Percentiles rank a stretch among this genome's conserved stretches.
These are phyloP conservation scores for Shinisaurus crocodilurus DNA, from an alignment of 2,113 vertebrate species.

Conservation along the genomic window DNA sequence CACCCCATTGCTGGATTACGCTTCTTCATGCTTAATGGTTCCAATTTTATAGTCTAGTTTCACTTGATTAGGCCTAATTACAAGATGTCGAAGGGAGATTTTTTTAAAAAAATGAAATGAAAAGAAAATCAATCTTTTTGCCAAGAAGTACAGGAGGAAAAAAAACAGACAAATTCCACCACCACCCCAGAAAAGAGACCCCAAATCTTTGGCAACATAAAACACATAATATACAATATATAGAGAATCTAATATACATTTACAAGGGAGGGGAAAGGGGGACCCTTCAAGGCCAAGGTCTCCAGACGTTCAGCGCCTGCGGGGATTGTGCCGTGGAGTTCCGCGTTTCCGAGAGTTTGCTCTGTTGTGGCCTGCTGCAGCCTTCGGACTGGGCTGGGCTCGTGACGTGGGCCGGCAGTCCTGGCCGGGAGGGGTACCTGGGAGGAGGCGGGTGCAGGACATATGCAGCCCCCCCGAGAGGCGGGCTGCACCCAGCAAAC, in stretches of 20 bases:
- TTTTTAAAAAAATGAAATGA: neutral
- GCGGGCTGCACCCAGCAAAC: neutral
- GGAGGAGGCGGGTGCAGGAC: neutral
- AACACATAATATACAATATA: constrained; percentile 5
- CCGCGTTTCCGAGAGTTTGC: neutral
- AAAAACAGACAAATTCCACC: neutral
- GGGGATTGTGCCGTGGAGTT: neutral
- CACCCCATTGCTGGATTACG: neutral
- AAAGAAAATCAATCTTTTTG: neutral
- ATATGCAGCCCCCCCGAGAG: neutral
- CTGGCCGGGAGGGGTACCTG: neutral
- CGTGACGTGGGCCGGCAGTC: neutral
- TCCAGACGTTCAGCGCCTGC: constrained; percentile 13
- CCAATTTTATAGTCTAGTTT: neutral
- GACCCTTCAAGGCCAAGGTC: constrained; percentile 7
- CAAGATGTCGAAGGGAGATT: neutral
- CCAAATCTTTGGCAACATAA: neutral
- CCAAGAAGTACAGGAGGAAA: neutral
- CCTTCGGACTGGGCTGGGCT: neutral
- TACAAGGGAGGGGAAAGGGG: neutral
- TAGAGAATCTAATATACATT: constrained; percentile 28
- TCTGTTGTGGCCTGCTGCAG: neutral
- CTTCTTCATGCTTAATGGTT: neutral
- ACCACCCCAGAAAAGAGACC: neutral
- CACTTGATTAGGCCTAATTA: neutral